phyloP scores from a whole-genome alignment of 2,888 invertebrate genomes.

The Pseudococcus viburni region DNA sequence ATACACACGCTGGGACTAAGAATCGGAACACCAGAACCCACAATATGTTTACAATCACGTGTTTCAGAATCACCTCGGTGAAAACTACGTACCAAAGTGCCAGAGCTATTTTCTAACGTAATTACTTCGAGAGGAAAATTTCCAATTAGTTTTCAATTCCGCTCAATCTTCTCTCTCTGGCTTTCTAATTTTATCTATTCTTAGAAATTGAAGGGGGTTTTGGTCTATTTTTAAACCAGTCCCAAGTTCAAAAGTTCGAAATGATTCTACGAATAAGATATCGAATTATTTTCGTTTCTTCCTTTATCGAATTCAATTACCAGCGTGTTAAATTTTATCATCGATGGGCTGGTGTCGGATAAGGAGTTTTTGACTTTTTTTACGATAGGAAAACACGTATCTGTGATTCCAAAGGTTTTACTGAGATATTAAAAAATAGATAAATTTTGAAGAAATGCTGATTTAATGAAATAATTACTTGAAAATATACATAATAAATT shows the following conservation, averaged over 20 bases:
- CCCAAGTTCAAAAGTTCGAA: neutral
- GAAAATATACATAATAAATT: neutral
- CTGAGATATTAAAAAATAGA: neutral
- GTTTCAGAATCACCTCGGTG: too few species aligned
- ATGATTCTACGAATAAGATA: neutral
- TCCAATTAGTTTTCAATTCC: neutral
- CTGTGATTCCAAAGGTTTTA: neutral
- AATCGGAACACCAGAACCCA: too few species aligned
- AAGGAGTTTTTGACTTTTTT: neutral
- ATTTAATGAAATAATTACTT: neutral
- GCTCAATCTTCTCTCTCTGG: neutral
- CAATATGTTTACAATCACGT: too few species aligned
- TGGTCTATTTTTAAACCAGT: neutral
- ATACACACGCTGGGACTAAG: neutral
- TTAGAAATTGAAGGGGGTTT: neutral
- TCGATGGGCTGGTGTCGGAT: neutral
- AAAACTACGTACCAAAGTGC: neutral
- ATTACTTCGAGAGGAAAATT: neutral
- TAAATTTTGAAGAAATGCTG: neutral
- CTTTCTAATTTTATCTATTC: neutral
- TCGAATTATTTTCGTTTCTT: neutral
- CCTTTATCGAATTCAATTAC: neutral
- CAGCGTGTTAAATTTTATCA: neutral
- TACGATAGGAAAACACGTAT: neutral
- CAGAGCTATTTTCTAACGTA: neutral